Conservation (phyloP, 2,888 invertebrate genomes). For the Agriopis marginaria region DNA sequence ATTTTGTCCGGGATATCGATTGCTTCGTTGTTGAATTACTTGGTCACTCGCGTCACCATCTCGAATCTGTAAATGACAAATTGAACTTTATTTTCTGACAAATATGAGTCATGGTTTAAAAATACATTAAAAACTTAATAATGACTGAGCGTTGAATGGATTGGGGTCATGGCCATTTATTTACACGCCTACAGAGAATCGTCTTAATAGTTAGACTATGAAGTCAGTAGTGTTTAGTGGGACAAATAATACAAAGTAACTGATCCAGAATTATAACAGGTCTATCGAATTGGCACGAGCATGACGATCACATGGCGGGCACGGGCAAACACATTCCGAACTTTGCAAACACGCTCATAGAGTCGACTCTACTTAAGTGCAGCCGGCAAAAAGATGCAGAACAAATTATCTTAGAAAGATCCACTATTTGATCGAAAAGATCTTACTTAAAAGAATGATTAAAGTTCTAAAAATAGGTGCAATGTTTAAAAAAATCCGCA, state of each 20-base stretch:
- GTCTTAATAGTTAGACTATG: constrained; percentile 41
- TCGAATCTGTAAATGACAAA: constrained; percentile 41
- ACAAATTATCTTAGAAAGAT: constrained; percentile 7
- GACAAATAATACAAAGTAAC: constrained; percentile 52
- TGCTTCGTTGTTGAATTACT: constrained; percentile 36
- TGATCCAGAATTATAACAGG: constrained; percentile 47
- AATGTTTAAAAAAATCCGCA: constrained; percentile 5
- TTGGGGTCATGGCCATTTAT: constrained; percentile 74
- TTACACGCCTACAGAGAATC: constrained; percentile 63
- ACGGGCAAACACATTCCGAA: not conserved
- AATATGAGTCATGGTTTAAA: constrained; percentile 33
- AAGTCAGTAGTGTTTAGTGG: constrained; percentile 41
- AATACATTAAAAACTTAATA: constrained; percentile 34
- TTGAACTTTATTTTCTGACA: constrained; percentile 25
- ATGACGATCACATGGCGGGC: not conserved
- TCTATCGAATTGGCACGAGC: constrained; percentile 47
- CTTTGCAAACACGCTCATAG: not conserved
- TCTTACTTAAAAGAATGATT: not conserved
- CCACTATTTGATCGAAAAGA: too few species aligned
- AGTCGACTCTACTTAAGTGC: not conserved
- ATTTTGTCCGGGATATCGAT: constrained; percentile 54
- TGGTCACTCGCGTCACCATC: constrained; percentile 37
- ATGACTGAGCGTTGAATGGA: constrained; percentile 50
- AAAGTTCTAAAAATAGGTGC: constrained; percentile 2
- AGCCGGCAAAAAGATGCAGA: not conserved